These are phyloP conservation scores for Nymphalis c-album DNA, from an alignment of 2,888 invertebrate species.

Conservation along the genomic window DNA sequence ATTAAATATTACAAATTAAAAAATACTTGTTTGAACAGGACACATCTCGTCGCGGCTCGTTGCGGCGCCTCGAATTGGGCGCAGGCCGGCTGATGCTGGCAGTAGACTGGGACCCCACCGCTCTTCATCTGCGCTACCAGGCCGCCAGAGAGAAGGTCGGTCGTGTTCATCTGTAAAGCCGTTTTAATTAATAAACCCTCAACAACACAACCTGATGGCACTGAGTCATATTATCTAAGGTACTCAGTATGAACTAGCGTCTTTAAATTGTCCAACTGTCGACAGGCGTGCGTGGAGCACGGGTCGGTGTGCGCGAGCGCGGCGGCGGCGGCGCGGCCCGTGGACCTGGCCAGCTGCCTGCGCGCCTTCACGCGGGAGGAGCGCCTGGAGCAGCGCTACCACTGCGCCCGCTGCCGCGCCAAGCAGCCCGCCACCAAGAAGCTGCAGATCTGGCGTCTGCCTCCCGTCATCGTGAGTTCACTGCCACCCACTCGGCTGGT, in stretches of 20 bases:
- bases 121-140: constrained; percentile 94
- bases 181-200: no score
- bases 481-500: neutral
- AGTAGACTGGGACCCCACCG: constrained; percentile 97
- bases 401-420: constrained; percentile 91
- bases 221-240: no score
- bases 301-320: constrained; percentile 85
- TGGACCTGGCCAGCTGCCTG: constrained; percentile 91
- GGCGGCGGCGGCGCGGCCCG: constrained; percentile 89
- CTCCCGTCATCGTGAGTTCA: constrained; percentile 88
- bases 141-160: constrained; percentile 86
- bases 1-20: neutral
- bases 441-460: constrained; percentile 94
- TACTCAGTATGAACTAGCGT: neutral
- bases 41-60: constrained; percentile 43
- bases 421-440: constrained; percentile 94
- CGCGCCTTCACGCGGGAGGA: constrained; percentile 94
- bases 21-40: constrained; percentile 8
- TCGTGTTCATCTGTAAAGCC: constrained; percentile 23
- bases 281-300: constrained; percentile 88
- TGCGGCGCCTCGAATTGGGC: constrained; percentile 44
- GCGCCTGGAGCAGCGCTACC: constrained; percentile 91
- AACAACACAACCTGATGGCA: no score
- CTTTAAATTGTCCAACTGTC: neutral
- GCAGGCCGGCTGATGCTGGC: constrained; percentile 78